Evolutionary conservation across 2,888 invertebrate genomes (phyloP).

Genomic region (Lutraria lutraria): DNA sequence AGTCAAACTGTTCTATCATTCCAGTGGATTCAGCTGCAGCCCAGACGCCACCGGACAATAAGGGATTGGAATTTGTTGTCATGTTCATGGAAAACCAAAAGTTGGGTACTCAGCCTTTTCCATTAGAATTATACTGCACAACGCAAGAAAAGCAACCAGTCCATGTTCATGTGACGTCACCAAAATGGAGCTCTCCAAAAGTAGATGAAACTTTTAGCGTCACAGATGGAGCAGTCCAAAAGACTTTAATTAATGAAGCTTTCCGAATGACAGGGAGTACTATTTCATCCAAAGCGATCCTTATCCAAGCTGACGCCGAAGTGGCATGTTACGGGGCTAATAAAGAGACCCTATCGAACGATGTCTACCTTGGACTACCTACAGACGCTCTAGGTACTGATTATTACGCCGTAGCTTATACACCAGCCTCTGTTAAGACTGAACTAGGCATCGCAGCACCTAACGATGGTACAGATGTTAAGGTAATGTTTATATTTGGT

Average conservation of each 20-base stretch:
- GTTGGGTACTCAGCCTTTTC: slow-evolving; percentile 55
- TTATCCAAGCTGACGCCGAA: slow-evolving; percentile 68
- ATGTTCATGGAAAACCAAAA: slow-evolving; percentile 75
- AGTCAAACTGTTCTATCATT: background rate
- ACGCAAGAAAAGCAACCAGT: slow-evolving; percentile 67
- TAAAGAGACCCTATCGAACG: slow-evolving; percentile 71
- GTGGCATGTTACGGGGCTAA: slow-evolving; percentile 73
- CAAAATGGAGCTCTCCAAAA: slow-evolving; percentile 64
- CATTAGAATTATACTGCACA: slow-evolving; percentile 71
- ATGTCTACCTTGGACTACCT: slow-evolving; percentile 71
- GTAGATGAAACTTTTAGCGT: slow-evolving; percentile 68
- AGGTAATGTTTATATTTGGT: slow-evolving; percentile 25
- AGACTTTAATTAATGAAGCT: slow-evolving; percentile 56
- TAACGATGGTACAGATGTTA: slow-evolving; percentile 63
- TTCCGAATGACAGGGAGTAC: slow-evolving; percentile 66
- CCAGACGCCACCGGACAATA: slow-evolving; percentile 71
- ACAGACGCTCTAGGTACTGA: slow-evolving; percentile 71
- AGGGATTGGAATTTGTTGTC: slow-evolving; percentile 71
- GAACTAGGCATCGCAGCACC: slow-evolving; percentile 66
- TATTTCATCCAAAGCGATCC: slow-evolving; percentile 66
- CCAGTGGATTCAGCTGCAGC: background rate
- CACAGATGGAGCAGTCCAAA: slow-evolving; percentile 66
- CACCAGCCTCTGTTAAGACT: slow-evolving; percentile 61
- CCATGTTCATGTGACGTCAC: slow-evolving; percentile 70
- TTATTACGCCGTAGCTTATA: slow-evolving; percentile 67